phyloP scores from a whole-genome alignment of 2,797 vertebrate species.

The Galagoides demidoff region DNA sequence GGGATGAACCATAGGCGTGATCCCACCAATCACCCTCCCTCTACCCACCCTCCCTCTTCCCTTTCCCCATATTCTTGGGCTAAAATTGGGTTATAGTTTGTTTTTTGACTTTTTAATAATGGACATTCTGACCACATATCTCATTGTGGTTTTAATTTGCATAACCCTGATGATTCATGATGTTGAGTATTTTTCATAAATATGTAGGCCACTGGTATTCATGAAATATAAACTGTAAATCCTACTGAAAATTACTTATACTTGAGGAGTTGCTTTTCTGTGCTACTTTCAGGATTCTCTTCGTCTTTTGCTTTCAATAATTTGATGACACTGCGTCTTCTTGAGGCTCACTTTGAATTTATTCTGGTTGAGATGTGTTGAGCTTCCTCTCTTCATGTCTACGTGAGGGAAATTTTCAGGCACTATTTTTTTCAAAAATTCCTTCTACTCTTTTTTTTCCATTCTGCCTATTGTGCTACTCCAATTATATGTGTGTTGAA shows the following conservation, averaged over 20 bases:
- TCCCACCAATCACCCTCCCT: too few species aligned
- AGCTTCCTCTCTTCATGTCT: neutral
- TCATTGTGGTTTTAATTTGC: too few species aligned
- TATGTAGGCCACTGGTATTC: neutral
- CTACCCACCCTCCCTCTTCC: too few species aligned
- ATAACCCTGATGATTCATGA: too few species aligned
- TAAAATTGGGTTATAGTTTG: too few species aligned
- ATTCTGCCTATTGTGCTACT: neutral
- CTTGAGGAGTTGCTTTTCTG: neutral
- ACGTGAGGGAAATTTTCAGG: neutral
- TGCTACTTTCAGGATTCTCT: neutral
- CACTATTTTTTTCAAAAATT: neutral
- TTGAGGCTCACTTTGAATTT: neutral
- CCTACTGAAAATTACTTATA: neutral
- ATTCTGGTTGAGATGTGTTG: neutral
- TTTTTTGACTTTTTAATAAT: too few species aligned
- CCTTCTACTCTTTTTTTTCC: neutral
- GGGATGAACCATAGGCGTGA: too few species aligned
- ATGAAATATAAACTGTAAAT: neutral
- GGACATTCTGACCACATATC: too few species aligned
- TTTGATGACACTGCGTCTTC: neutral
- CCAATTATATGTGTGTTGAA: neutral
- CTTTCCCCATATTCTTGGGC: too few species aligned
- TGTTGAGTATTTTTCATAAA: too few species aligned
- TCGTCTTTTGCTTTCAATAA: neutral